phyloP scores from a whole-genome alignment of 2,113 vertebrate species.

The Pagrus major region DNA sequence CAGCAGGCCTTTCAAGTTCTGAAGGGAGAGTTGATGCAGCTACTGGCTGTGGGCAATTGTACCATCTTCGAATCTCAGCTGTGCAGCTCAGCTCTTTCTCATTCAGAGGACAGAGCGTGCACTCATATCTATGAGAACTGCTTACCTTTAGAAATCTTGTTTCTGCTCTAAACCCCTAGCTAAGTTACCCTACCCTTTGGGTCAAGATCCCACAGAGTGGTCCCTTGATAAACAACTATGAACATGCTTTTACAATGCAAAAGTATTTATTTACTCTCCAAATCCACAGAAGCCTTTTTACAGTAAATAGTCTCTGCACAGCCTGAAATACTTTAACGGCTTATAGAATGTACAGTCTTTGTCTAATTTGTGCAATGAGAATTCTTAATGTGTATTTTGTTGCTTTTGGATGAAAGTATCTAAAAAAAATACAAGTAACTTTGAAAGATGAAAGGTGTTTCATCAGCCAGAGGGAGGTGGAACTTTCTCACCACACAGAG shows the following conservation, averaged over 20 bases:
- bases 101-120: slow-evolving; percentile 36
- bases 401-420: slow-evolving; percentile 12
- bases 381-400: neutral
- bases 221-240: slow-evolving; percentile 26
- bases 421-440: slow-evolving; percentile 11
- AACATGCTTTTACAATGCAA: slow-evolving; percentile 21
- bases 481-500: neutral
- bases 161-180: slow-evolving; percentile 37
- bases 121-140: slow-evolving; percentile 35
- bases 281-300: neutral
- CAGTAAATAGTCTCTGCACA: neutral
- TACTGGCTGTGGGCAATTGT: slow-evolving; percentile 67
- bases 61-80: slow-evolving; percentile 53
- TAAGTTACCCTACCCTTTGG: slow-evolving; percentile 46
- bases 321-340: neutral
- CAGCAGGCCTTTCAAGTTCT: slow-evolving; percentile 72
- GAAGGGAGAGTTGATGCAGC: slow-evolving; percentile 68
- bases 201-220: slow-evolving; percentile 43
- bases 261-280: neutral
- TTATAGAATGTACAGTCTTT: neutral
- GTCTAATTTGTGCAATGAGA: neutral
- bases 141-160: slow-evolving; percentile 60
- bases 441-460: slow-evolving; percentile 16
- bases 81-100: slow-evolving; percentile 39
- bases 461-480: neutral